Base-by-base conservation (phyloP, 2,113 vertebrate species). In the Cyprinodon brontotheroides region DNA sequence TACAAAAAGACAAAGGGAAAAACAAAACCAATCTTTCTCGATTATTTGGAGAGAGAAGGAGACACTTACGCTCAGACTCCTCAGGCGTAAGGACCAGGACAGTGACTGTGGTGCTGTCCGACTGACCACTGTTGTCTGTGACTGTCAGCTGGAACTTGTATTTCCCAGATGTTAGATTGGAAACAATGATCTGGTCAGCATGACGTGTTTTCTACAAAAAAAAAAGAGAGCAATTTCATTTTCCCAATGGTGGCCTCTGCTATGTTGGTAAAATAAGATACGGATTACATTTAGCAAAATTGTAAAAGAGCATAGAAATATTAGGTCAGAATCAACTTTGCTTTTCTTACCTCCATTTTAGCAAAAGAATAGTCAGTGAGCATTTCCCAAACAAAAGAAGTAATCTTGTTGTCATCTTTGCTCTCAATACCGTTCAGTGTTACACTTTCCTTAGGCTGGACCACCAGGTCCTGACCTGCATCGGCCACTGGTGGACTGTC, bases 131-230 rank as follows among this genome's bases (percentile, higher is more conserved):
- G 0, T 78, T 70, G 83, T 94, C 93, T 0, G 88, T 94, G 43
- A 95, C 94, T 0, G 93, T 96, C 85, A 98, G 92, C 86, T 95
- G 94, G 91, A 99, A 97, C 74, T 94, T 81, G 79, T 98, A 99
- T 29, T 87, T 76, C 29, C 98, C 97, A 20, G 90, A 86, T 4
- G 93, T 92, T 71, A 99, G 93, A 75, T 97, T 96, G 78, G 95
- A 96, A 47, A 98, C 91, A 1, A 88, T 70, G 17, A 96, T 88
- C 70, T 95, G 79, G 74, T 96, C 94, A 0, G 17, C 59, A 2
- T 85, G 88, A 2, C 0, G 7, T 0, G 91, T 92, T 89, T 92
- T 92, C 97, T 99, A 78, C 0, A 85, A n/a, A 57, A 5, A 84
- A 87, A 63, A 68, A 3, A 57, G 7, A 48, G 11, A 13, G 9